phyloP scores from a whole-genome alignment of 64 coral and sea anemone species.

The Pocillopora verrucosa region DNA sequence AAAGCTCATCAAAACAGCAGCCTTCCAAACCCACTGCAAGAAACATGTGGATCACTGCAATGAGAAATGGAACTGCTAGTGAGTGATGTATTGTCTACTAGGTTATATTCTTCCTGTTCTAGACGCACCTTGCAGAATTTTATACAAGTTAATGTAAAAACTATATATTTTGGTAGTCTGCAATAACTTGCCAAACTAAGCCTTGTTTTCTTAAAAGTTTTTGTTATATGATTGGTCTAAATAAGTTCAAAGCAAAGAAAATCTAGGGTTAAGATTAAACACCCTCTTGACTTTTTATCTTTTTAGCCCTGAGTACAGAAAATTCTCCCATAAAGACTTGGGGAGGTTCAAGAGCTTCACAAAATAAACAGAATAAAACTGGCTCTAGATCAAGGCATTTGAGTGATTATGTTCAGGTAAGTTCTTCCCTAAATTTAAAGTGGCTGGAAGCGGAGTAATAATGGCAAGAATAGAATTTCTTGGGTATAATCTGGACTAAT shows the following conservation, averaged over 20 bases:
- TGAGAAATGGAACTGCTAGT: slow-evolving; percentile 60
- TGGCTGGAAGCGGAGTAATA: no score
- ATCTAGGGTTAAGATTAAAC: no score
- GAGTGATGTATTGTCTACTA: neutral
- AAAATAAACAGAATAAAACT: slow-evolving; percentile 65
- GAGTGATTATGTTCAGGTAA: slow-evolving; percentile 69
- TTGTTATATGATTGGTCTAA: no score
- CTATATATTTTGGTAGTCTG: no score
- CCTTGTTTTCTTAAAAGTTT: no score
- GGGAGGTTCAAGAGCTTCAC: slow-evolving; percentile 67
- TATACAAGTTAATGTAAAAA: no score
- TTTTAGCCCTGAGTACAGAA: slow-evolving; percentile 73
- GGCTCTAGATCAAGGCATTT: slow-evolving; percentile 72
- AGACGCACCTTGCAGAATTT: no score
- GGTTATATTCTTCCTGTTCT: no score
- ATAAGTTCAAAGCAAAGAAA: no score
- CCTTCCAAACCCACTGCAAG: slow-evolving; percentile 30
- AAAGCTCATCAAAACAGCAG: slow-evolving; percentile 17
- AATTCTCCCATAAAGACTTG: slow-evolving; percentile 76
- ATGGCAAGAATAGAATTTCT: no score
- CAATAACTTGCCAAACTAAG: no score
- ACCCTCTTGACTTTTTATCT: neutral
- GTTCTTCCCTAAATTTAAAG: neutral
- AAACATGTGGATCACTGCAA: slow-evolving; percentile 61
- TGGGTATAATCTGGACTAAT: no score